A percentile compares a stretch with the other conserved stretches of the same genome.
Evolutionary conservation across 2,797 vertebrate species (phyloP).

Genomic region (Molossus molossus): DNA sequence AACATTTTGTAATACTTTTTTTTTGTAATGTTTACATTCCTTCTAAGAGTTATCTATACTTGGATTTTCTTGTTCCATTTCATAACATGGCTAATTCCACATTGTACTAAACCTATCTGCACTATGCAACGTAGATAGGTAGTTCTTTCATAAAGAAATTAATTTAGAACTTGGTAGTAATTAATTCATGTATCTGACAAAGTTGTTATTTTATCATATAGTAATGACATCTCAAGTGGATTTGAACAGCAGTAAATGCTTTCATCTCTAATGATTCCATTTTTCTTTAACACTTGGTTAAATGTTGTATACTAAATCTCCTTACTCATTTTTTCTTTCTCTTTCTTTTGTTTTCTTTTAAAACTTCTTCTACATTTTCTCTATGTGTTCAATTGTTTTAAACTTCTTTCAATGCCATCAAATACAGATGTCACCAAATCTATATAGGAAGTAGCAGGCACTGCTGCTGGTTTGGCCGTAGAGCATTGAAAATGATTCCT

Average conservation of each 20-base stretch:
- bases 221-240: background rate
- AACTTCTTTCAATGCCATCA: conserved; percentile 33
- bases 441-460: background rate
- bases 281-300: background rate
- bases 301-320: background rate
- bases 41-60: conserved; percentile 8
- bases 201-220: background rate
- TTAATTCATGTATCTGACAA: background rate
- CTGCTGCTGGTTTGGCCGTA: background rate
- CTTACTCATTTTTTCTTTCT: background rate
- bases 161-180: conserved; percentile 34
- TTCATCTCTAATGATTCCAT: background rate
- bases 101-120: background rate
- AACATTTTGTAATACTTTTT: background rate
- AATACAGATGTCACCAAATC: conserved; percentile 18
- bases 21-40: conserved; percentile 6
- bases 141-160: conserved; percentile 43
- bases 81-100: background rate
- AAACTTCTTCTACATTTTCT: conserved; percentile 42
- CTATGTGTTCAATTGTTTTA: background rate
- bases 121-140: background rate
- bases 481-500: conserved; percentile 5
- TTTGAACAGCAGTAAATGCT: background rate
- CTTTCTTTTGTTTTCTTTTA: background rate
- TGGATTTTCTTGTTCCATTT: background rate